Evolutionary conservation across 2,888 invertebrate species (phyloP).

Genomic region (Mantis religiosa): DNA sequence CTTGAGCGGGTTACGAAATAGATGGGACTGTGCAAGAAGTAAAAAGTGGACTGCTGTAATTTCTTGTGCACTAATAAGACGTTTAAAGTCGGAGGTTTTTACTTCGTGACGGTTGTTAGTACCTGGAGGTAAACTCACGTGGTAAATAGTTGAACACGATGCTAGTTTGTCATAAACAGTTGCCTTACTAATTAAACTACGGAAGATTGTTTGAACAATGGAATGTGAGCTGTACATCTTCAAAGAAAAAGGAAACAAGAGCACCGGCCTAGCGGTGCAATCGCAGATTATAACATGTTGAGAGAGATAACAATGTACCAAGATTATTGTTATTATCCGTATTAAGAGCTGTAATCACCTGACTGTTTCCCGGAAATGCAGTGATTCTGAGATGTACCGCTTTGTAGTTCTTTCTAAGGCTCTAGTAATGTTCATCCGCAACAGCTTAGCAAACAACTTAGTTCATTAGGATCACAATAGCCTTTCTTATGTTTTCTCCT

Average conservation of each 20-base stretch:
- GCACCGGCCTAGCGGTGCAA: background rate
- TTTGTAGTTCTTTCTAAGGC: background rate
- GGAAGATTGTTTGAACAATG: background rate
- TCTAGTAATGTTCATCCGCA: background rate
- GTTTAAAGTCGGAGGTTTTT: background rate
- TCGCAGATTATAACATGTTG: background rate
- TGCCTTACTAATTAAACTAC: background rate
- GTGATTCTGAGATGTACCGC: background rate
- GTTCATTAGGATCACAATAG: background rate
- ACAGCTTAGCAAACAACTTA: background rate
- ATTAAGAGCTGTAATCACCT: background rate
- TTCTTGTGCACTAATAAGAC: background rate
- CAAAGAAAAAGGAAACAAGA: background rate
- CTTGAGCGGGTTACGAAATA: background rate
- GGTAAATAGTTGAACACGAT: background rate
- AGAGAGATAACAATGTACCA: background rate
- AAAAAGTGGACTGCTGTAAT: background rate
- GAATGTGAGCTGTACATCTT: background rate
- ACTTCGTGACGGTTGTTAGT: background rate
- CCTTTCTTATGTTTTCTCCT: background rate
- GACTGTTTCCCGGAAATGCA: background rate
- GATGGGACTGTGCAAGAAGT: background rate
- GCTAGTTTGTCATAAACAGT: background rate
- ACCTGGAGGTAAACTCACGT: background rate
- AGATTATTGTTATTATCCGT: background rate